These are phyloP conservation scores for Enteromius fasciolatus DNA, from an alignment of 2,797 vertebrate genomes.

Conservation along the genomic window DNA sequence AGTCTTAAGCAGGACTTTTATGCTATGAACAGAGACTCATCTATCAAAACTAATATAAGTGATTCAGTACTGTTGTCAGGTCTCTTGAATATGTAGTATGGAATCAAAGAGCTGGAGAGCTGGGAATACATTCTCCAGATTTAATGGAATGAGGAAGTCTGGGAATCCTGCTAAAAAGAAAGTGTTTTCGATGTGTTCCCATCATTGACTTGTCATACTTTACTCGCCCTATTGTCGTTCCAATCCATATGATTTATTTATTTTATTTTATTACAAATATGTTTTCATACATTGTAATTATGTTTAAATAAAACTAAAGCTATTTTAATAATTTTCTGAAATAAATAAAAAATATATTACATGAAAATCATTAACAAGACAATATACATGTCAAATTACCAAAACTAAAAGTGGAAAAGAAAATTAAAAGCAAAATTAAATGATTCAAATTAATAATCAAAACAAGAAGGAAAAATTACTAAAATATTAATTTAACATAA, in stretches of 20 bases:
- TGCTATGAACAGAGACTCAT: slow-evolving; percentile 26
- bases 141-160: not conserved
- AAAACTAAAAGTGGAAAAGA: not conserved
- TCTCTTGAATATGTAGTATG: slow-evolving; percentile 15
- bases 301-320: not conserved
- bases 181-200: not conserved
- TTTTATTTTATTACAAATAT: not conserved
- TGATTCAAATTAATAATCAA: not conserved
- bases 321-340: not conserved
- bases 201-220: not conserved
- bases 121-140: not conserved
- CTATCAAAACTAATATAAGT: slow-evolving; percentile 15
- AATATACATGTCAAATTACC: not conserved
- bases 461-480: no score
- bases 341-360: not conserved
- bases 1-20: slow-evolving; percentile 10
- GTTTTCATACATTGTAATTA: not conserved
- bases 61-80: slow-evolving; percentile 9
- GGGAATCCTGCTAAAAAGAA: not conserved
- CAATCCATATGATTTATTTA: not conserved
- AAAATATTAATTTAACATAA: not conserved
- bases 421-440: not conserved
- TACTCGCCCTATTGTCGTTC: not conserved
- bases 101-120: not conserved
- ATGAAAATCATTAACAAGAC: not conserved